Percentiles rank a stretch among this genome's conserved stretches.
Conservation (phyloP, 2,888 invertebrate species). For the Nemotelus nigrinus region DNA sequence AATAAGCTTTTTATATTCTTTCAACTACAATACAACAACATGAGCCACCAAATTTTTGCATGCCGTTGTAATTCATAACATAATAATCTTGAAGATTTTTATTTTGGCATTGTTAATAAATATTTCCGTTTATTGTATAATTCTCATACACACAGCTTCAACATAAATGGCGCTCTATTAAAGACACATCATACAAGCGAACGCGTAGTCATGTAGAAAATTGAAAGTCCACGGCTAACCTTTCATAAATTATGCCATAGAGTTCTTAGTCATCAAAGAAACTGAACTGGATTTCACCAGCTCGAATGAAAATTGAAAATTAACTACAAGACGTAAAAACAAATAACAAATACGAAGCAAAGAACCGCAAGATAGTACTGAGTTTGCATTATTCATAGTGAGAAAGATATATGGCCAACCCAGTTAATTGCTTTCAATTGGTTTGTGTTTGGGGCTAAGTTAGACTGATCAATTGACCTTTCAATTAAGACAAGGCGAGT, state of each 20-base stretch:
- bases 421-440: slow-evolving; percentile 48
- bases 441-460: slow-evolving; percentile 33
- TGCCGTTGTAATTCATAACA: too few species aligned
- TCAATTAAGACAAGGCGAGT: slow-evolving; percentile 46
- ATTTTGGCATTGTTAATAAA: too few species aligned
- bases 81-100: too few species aligned
- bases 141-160: too few species aligned
- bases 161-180: too few species aligned
- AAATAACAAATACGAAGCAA: not conserved
- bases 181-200: too few species aligned
- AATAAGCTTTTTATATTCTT: too few species aligned
- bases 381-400: not conserved
- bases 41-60: too few species aligned
- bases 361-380: slow-evolving; percentile 15
- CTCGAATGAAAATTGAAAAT: not conserved
- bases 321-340: slow-evolving; percentile 15
- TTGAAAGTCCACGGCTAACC: too few species aligned
- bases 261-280: slow-evolving; percentile 40
- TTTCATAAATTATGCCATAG: not conserved
- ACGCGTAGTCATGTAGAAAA: too few species aligned
- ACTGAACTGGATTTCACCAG: not conserved
- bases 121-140: too few species aligned
- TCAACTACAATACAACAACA: too few species aligned
- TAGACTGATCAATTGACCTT: slow-evolving; percentile 50
- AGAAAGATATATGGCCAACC: not conserved